Evolutionary conservation across 2,888 invertebrate species (phyloP).

Genomic region (Beris morrisii): DNA sequence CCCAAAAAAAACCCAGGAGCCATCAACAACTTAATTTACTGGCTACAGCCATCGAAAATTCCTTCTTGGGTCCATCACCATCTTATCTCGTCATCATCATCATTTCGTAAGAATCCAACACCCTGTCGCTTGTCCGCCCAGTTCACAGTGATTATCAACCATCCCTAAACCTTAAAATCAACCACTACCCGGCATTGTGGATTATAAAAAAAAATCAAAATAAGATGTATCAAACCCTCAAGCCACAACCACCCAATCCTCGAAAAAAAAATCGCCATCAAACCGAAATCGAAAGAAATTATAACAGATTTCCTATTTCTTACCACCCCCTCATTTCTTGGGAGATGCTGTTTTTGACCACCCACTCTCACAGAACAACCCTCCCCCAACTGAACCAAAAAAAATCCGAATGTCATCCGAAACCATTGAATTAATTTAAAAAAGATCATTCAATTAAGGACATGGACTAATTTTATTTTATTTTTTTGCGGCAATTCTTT

Average conservation of each 20-base stretch:
- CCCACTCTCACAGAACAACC: neutral
- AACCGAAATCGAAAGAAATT: conserved; percentile 26
- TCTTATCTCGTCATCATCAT: neutral
- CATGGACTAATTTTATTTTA: conserved; percentile 19
- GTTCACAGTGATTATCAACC: neutral
- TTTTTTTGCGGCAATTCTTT: no score
- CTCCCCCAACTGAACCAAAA: neutral
- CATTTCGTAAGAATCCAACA: no score
- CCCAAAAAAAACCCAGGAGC: conserved; percentile 21
- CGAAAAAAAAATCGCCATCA: neutral
- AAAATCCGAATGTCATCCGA: conserved; percentile 33
- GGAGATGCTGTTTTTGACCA: no score
- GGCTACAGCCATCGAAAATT: neutral
- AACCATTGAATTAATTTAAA: conserved; percentile 42
- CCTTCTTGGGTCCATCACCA: neutral
- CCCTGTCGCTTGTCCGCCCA: neutral
- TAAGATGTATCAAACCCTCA: no score
- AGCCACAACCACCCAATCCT: no score
- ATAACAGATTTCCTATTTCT: conserved; percentile 36
- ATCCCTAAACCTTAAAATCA: no score
- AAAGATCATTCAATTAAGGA: conserved; percentile 44
- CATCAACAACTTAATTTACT: conserved; percentile 36
- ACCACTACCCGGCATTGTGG: neutral
- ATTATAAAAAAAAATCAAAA: neutral
- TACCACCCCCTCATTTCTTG: conserved; percentile 16